Evolutionary conservation across 2,797 vertebrate genomes (phyloP).

Genomic region (Stomatorhinus walkeri): DNA sequence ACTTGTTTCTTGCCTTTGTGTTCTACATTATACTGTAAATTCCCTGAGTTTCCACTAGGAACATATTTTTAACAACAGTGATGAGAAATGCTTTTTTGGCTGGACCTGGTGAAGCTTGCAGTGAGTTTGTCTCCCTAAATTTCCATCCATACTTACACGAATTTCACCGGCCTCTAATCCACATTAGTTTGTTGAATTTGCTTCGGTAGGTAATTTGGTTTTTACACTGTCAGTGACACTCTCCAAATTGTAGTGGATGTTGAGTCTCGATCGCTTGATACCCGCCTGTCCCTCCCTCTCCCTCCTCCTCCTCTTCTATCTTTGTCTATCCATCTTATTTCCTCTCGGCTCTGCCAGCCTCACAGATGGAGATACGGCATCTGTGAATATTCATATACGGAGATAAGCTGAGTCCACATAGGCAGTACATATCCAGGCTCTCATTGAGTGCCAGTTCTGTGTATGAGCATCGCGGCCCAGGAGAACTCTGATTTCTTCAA

Average conservation of each 20-base stretch:
- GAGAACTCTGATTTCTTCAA: conserved; percentile 16
- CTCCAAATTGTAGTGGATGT: background rate
- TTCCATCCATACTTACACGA: background rate
- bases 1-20: background rate
- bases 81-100: background rate
- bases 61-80: background rate
- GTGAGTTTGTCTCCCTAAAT: background rate
- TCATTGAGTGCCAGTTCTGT: conserved; percentile 45
- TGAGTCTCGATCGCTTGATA: background rate
- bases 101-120: background rate
- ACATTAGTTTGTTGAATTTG: background rate
- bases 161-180: background rate
- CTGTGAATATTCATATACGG: conserved; percentile 53
- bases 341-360: background rate
- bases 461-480: background rate
- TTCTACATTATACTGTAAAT: background rate
- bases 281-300: conserved; percentile 22
- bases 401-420: conserved; percentile 50
- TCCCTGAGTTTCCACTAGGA: background rate
- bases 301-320: conserved; percentile 23
- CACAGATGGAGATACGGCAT: conserved; percentile 55
- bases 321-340: background rate
- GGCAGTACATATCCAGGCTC: conserved; percentile 48
- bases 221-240: background rate
- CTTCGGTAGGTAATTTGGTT: background rate